phyloP scores from a whole-genome alignment of 2,113 vertebrate genomes.

The Scatophagus argus region DNA sequence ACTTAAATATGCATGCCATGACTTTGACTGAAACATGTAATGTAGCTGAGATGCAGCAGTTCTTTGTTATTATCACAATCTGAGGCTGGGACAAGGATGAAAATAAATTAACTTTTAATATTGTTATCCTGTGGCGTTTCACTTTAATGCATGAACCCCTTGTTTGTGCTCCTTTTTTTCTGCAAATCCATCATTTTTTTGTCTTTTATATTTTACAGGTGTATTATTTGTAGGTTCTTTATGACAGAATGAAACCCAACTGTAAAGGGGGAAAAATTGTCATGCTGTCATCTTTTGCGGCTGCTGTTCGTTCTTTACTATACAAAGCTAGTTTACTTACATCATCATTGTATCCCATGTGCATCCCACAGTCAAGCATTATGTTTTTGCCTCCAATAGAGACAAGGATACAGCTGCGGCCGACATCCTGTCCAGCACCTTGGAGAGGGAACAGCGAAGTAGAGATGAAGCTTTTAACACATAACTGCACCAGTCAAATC shows the following conservation, averaged over 20 bases:
- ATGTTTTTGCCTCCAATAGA: constrained; percentile 97
- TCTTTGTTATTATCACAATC: neutral
- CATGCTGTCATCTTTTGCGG: neutral
- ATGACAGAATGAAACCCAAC: neutral
- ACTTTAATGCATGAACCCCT: too few species aligned
- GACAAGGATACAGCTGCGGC: constrained; percentile 96
- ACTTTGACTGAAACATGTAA: too few species aligned
- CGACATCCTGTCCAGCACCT: constrained; percentile 98
- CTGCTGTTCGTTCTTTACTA: neutral
- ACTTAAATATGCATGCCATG: too few species aligned
- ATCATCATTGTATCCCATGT: constrained; percentile 98
- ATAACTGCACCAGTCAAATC: neutral
- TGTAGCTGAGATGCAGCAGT: neutral
- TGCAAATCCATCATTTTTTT: too few species aligned
- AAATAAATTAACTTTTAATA: neutral
- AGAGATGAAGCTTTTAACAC: neutral
- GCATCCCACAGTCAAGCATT: constrained; percentile 99
- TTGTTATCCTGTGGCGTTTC: too few species aligned
- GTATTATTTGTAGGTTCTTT: neutral
- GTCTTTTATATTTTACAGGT: too few species aligned
- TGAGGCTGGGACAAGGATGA: neutral
- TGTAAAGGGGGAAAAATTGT: too few species aligned
- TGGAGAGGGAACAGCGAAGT: constrained; percentile 21
- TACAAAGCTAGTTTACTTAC: constrained; percentile 78
- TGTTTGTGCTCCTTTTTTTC: too few species aligned